Conservation (phyloP, 2,797 vertebrate species). For the Acestrorhynchus altus region DNA sequence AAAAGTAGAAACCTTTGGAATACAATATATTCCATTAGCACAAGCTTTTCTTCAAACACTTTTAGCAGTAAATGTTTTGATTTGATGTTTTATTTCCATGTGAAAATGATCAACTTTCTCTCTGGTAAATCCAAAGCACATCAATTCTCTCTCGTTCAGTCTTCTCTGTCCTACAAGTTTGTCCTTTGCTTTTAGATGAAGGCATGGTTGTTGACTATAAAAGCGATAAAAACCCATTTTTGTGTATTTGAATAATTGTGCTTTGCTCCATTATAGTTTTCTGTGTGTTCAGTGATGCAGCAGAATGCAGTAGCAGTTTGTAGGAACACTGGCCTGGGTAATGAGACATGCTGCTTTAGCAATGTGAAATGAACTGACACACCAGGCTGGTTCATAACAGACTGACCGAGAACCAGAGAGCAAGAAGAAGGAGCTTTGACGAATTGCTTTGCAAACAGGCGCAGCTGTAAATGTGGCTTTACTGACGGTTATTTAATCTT, state of each 20-base stretch:
- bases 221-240: not conserved
- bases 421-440: not conserved
- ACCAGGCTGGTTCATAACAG: not conserved
- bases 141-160: not conserved
- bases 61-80: not conserved
- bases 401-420: slow-evolving; percentile 1
- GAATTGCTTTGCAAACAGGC: not conserved
- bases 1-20: no score
- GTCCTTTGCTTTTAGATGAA: not conserved
- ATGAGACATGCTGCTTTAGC: not conserved
- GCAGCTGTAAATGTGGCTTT: not conserved
- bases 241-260: not conserved
- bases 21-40: not conserved
- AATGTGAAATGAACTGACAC: slow-evolving; percentile 9
- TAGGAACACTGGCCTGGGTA: not conserved
- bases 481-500: not conserved
- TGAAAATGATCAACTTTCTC: not conserved
- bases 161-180: not conserved
- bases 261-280: not conserved
- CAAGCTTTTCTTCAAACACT: not conserved
- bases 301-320: not conserved
- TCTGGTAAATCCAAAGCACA: no score
- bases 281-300: not conserved
- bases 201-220: not conserved
- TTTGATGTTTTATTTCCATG: not conserved